Base-by-base conservation (phyloP, 2,888 invertebrate species). In the Xestia rhomboidea region DNA sequence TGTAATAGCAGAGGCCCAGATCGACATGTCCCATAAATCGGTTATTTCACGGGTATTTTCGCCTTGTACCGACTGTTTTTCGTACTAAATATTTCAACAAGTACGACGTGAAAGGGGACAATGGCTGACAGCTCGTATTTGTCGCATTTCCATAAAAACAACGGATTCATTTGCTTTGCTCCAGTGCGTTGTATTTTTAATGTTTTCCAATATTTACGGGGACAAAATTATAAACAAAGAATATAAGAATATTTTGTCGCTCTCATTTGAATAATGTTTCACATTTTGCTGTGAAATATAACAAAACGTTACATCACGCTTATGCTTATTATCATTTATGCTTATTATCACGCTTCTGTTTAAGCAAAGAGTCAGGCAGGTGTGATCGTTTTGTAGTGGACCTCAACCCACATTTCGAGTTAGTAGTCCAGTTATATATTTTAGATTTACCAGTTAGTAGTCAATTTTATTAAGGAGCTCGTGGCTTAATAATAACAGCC, bases 11-110 rank as follows among this genome's bases (percentile, higher is more conserved):
- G 34, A 34, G 34, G 34, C 34, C 34, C 34, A 15, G 34, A 21
- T 21, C n/a, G 6, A 30, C 41, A 44, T 15, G 8, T n/a, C 30
- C 38, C 49, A 27, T 41, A 54, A 10, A 7, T 5, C 18, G 38
- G 24, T 62, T 41, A 75, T 49, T 62, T 27, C 30, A n/a, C n/a
- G 3, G 30, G 41, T 44, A 76, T 30, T 30, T 75, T 41, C 30
- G 3, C 18, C 3, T 30, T 46, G 13, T 41, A 44, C 10, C 30
- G 7, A 30, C 2, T 24, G 41, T 27, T 76, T 51, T 15, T 30
- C 27, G 8, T 44, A 13, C n/a, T 76, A 76, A 76, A 76, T 76
- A 66, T 76, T 51, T 64, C 24, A 76, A 64, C 41, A 51, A 51
- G 44, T 44, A 34, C 66, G 24, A 27, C 24, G 11, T 44, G 34